Conservation (phyloP, 2,888 invertebrate species). For the Anoplius nigerrimus region DNA sequence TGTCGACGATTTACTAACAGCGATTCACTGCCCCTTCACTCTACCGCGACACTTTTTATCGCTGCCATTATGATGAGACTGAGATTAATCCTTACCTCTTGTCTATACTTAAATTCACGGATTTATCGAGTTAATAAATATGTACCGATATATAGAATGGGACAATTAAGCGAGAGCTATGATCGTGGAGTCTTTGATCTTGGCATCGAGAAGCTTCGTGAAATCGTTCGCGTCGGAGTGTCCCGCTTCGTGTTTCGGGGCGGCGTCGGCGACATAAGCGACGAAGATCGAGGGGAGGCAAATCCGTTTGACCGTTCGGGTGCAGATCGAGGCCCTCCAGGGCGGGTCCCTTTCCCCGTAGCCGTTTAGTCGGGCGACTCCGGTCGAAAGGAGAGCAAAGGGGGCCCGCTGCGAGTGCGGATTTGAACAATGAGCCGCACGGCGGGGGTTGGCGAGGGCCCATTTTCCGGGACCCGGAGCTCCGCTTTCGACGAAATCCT, state of each 20-base stretch:
- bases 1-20: neutral
- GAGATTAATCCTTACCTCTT: too few relatives aligned
- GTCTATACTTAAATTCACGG: too few relatives aligned
- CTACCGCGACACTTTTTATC: too few relatives aligned
- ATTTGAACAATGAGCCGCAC: constrained; percentile 60
- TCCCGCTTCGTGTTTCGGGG: neutral
- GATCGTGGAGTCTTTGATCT: too few relatives aligned
- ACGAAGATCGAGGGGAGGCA: neutral
- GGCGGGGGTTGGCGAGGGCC: constrained; percentile 52
- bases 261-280: neutral
- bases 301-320: constrained; percentile 27
- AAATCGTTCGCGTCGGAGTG: too few relatives aligned
- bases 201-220: too few relatives aligned
- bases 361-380: constrained; percentile 25
- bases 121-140: too few relatives aligned
- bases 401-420: constrained; percentile 49
- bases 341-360: constrained; percentile 13
- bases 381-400: constrained; percentile 19
- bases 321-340: neutral
- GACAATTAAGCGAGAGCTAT: too few relatives aligned
- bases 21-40: neutral
- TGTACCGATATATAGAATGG: too few relatives aligned
- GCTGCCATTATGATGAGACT: too few relatives aligned
- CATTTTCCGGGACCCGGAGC: constrained; percentile 27
- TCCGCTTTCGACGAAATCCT: constrained; percentile 62